Evolutionary conservation across 2,797 vertebrate species (phyloP).

Genomic region (Sebastes iracundus): DNA sequence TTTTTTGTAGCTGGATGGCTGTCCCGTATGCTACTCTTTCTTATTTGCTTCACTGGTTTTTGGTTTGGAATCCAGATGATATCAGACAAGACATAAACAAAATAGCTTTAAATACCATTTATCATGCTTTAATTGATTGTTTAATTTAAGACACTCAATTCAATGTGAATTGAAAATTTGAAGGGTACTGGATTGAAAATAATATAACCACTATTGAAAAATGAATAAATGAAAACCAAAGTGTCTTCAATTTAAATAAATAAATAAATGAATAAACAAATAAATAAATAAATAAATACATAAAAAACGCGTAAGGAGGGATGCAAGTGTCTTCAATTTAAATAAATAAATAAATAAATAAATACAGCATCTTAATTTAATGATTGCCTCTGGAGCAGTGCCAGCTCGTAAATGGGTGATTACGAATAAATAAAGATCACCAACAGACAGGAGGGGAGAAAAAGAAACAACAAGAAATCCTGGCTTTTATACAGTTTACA

Average conservation of each 20-base stretch:
- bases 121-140: background rate
- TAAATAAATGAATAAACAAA: background rate
- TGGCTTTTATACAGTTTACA: slow-evolving; percentile 14
- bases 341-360: background rate
- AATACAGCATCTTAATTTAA: slow-evolving; percentile 31
- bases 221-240: background rate
- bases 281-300: background rate
- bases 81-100: background rate
- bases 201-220: background rate
- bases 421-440: background rate
- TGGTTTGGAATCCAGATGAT: background rate
- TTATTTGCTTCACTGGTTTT: background rate
- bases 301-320: no score
- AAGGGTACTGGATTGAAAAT: background rate
- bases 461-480: background rate
- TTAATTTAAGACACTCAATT: background rate
- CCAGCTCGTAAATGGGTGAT: slow-evolving; percentile 47
- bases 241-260: background rate
- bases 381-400: slow-evolving; percentile 39
- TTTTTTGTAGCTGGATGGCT: background rate
- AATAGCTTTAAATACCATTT: background rate
- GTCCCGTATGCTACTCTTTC: background rate
- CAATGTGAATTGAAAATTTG: background rate
- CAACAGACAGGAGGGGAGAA: background rate
- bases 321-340: no score